Percentiles rank a stretch among this genome's conserved stretches.
Conservation (phyloP, 2,113 vertebrate species). For the Nannobrachium achirus region DNA sequence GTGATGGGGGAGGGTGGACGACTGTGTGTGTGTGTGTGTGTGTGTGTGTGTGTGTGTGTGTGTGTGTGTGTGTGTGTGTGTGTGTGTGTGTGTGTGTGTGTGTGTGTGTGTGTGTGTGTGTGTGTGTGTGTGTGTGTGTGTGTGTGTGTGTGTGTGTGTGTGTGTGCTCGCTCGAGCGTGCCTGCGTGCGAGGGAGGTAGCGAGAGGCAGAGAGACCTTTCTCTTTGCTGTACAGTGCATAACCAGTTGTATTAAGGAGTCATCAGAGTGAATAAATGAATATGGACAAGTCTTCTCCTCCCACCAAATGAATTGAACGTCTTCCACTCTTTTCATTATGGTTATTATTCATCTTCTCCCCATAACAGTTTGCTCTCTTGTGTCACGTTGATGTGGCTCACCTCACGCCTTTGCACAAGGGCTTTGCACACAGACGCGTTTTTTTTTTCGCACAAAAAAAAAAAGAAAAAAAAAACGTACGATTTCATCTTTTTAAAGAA, state of each 20-base stretch:
- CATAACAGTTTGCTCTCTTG: constrained; percentile 54
- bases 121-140: too few relatives aligned
- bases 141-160: constrained; percentile 2
- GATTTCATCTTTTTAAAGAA: too few relatives aligned
- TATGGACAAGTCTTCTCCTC: constrained; percentile 44
- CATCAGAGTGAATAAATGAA: constrained; percentile 64
- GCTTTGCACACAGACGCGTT: too few relatives aligned
- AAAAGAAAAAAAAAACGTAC: too few relatives aligned
- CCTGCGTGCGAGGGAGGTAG: neutral
- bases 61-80: too few relatives aligned
- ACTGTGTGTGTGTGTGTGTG: neutral
- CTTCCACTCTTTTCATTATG: constrained; percentile 61
- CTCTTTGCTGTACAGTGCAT: constrained; percentile 5
- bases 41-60: constrained; percentile 1
- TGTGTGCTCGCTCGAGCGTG: too few relatives aligned
- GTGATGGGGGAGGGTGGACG: neutral
- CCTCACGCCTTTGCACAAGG: constrained; percentile 61
- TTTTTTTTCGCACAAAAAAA: too few relatives aligned
- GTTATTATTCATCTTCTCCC: constrained; percentile 49
- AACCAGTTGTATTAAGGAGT: constrained; percentile 44
- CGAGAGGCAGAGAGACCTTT: neutral
- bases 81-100: too few relatives aligned
- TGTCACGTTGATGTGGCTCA: constrained; percentile 57
- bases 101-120: too few relatives aligned
- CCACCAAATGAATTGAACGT: neutral